phyloP scores from a whole-genome alignment of 1,140 invertebrate genomes.

The Pseudomyrmex sp. region DNA sequence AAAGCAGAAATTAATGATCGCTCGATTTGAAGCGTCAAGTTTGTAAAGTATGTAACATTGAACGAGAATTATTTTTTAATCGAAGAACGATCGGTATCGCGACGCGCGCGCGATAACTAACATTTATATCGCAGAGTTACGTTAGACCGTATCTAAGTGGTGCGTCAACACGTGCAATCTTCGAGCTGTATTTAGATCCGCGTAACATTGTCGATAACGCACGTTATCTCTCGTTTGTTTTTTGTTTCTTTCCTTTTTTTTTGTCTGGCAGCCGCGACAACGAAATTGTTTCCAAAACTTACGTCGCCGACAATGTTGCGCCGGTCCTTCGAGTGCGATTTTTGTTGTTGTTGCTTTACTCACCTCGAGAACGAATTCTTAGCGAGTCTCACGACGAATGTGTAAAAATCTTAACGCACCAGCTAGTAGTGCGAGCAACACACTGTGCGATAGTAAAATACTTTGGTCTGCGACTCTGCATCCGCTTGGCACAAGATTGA shows the following conservation, averaged over 20 bases:
- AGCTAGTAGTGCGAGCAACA: conserved; percentile 8
- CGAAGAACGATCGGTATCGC: background rate
- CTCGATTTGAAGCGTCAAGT: background rate
- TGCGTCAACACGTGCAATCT: conserved; percentile 7
- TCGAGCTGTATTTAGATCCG: no score
- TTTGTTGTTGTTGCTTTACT: no score
- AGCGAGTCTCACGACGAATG: conserved; percentile 25
- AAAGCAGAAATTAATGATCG: conserved; percentile 31
- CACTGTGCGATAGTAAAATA: conserved; percentile 62
- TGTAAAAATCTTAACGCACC: background rate
- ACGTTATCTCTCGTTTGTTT: no score
- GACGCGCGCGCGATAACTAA: conserved; percentile 24
- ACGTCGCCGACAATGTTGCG: no score
- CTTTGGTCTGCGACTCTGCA: conserved; percentile 49
- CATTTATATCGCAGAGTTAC: conserved; percentile 52
- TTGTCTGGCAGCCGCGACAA: no score
- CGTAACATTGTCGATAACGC: no score
- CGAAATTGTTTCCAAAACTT: no score
- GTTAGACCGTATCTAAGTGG: conserved; percentile 55
- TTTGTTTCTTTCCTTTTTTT: no score
- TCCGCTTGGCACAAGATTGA: conserved; percentile 73
- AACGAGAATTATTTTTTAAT: conserved; percentile 33
- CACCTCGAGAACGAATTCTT: background rate
- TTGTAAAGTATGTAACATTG: conserved; percentile 53
- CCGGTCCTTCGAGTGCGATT: no score